Evolutionary conservation across 2,888 invertebrate species (phyloP), one percentile per base, ranked within the genome.

Genomic region (Tetragnatha montana): DNA sequence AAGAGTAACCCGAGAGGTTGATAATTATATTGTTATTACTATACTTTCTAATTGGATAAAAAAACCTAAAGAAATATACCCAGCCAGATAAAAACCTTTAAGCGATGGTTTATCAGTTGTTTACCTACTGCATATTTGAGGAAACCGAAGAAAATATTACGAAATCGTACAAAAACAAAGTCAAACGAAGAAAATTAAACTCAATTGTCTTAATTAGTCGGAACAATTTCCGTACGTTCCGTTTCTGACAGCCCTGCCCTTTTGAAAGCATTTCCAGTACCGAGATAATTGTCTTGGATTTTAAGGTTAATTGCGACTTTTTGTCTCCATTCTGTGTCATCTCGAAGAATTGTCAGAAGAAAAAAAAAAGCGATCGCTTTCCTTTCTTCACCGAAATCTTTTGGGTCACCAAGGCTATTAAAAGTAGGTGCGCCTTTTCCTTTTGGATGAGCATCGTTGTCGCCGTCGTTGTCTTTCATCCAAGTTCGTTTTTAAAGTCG

Each of bases 341-440:
- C 60, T 60, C 17, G 12, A 60, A 60, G 14, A 10, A 60, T 60
- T 60, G 60, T 10, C 60, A 10, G 4, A 60, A n/a, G n/a, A n/a
- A n/a, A 60, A 60, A 60, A 60, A 60, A 17, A 10, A 60, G 17
- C 17, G 60, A 4, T 60, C 35, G 35, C 60, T 60, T 60, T 60
- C 60, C 17, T 60, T 17, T 17, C 14, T 60, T 60, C 14, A 6
- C 14, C 60, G 17, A 12, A 60, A 60, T 60, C 60, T 76, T 76
- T 76, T 76, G 50, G 76, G 76, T 76, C 76, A 76, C 50, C 14
- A 50, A 50, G 76, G 76, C 60, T 47, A 76, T 49, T 76, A 76
- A 76, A 76, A 49, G 50, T 19, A 49, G 76, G 76, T 21, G 76
- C 50, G 50, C 76, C 75, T 50, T 76, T n/a, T 19, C 76, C 60